Conservation (phyloP, 2,888 invertebrate species). For the Thereva nobilitata region DNA sequence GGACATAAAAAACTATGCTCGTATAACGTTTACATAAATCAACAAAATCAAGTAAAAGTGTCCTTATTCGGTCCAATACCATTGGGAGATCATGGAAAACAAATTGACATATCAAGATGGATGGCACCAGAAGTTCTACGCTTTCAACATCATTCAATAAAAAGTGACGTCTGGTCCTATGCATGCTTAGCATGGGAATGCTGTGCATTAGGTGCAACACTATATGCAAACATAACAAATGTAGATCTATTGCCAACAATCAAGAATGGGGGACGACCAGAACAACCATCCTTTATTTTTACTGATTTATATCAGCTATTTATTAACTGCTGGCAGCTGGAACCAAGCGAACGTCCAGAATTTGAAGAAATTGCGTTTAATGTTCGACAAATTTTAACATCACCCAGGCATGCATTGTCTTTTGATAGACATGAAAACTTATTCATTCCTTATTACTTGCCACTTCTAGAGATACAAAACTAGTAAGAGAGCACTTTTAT, state of each 20-base stretch:
- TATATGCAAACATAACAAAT: conserved; percentile 70
- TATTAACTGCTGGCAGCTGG: conserved; percentile 82
- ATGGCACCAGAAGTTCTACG: conserved; percentile 77
- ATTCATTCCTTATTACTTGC: conserved; percentile 55
- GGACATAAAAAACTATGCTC: conserved; percentile 75
- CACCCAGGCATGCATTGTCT: conserved; percentile 54
- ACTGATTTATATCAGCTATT: conserved; percentile 82
- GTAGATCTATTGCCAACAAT: conserved; percentile 71
- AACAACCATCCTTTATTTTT: conserved; percentile 73
- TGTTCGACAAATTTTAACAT: conserved; percentile 56
- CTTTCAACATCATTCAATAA: conserved; percentile 68
- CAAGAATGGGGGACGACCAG: conserved; percentile 70
- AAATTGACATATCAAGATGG: conserved; percentile 78
- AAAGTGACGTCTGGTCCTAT: conserved; percentile 83
- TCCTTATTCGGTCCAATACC: conserved; percentile 76
- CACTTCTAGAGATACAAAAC: conserved; percentile 53
- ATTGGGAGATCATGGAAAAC: conserved; percentile 67
- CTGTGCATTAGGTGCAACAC: conserved; percentile 77
- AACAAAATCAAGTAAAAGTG: conserved; percentile 71
- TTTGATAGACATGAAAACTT: conserved; percentile 51
- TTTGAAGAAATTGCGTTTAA: conserved; percentile 66
- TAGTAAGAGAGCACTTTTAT: conserved; percentile 34
- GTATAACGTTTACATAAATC: conserved; percentile 70
- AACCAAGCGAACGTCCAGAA: conserved; percentile 77
- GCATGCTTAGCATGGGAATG: conserved; percentile 84